Evolutionary conservation across 2,888 invertebrate genomes (phyloP).

Genomic region (Meteorus colon): DNA sequence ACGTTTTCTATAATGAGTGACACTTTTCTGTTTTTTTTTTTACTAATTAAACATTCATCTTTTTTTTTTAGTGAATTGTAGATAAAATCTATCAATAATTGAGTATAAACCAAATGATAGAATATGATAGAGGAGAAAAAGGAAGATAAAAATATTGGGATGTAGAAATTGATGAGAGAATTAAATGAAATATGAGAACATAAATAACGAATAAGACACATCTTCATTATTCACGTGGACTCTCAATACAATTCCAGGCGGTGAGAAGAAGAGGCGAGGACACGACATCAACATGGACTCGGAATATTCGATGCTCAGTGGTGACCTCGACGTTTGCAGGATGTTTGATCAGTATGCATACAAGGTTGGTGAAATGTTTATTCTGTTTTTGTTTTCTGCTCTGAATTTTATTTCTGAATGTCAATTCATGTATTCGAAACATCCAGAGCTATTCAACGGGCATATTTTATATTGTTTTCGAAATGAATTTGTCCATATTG

Average conservation of each 20-base stretch:
- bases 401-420: neutral
- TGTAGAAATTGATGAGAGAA: neutral
- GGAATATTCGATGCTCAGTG: constrained; percentile 78
- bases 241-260: constrained; percentile 59
- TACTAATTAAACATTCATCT: neutral
- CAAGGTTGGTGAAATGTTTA: constrained; percentile 74
- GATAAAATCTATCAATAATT: no score
- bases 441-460: neutral
- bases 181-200: constrained; percentile 7
- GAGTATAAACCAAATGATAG: no score
- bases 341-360: constrained; percentile 81
- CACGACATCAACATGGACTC: constrained; percentile 76
- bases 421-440: neutral
- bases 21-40: neutral
- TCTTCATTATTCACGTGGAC: constrained; percentile 42
- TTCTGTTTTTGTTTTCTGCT: neutral
- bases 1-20: constrained; percentile 50
- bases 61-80: neutral
- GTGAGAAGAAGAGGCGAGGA: constrained; percentile 69
- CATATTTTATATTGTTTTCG: no score
- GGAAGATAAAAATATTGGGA: no score
- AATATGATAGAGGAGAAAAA: no score
- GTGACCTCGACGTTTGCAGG: constrained; percentile 77
- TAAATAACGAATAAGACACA: constrained; percentile 32
- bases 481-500: no score